phyloP scores from a whole-genome alignment of 2,113 vertebrate species.

The Cisticola juncidis region DNA sequence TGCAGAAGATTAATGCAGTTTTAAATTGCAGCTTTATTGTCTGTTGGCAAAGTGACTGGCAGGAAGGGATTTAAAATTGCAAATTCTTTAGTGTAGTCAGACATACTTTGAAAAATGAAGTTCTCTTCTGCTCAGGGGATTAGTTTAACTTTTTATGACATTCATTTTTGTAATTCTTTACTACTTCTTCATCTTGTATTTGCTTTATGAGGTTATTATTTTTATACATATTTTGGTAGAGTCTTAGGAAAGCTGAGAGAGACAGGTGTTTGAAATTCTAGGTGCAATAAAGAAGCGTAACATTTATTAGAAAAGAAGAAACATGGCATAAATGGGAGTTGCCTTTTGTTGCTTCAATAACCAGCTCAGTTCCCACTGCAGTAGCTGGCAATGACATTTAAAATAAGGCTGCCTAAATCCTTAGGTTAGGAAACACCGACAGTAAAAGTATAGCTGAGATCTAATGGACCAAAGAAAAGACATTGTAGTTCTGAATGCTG shows the following conservation, averaged over 20 bases:
- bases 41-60: slow-evolving; percentile 43
- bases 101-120: slow-evolving; percentile 19
- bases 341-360: neutral
- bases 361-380: neutral
- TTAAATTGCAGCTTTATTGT: slow-evolving; percentile 49
- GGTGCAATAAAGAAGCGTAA: slow-evolving; percentile 17
- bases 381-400: neutral
- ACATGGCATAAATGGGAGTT: slow-evolving; percentile 4
- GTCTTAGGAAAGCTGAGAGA: slow-evolving; percentile 16
- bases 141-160: slow-evolving; percentile 50
- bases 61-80: slow-evolving; percentile 50
- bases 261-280: slow-evolving; percentile 48
- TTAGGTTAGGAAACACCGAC: neutral
- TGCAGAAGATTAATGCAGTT: slow-evolving; percentile 38
- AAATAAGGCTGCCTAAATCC: neutral
- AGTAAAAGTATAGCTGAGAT: neutral
- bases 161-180: slow-evolving; percentile 64
- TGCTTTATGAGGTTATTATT: slow-evolving; percentile 60
- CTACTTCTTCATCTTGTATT: slow-evolving; percentile 32
- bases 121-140: slow-evolving; percentile 20
- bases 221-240: slow-evolving; percentile 23
- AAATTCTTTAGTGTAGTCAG: neutral
- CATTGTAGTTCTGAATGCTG: neutral
- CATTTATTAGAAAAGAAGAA: slow-evolving; percentile 26
- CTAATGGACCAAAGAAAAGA: neutral